Conservation (phyloP, 1,140 invertebrate species). For the Carcinoscorpius rotundicauda region DNA sequence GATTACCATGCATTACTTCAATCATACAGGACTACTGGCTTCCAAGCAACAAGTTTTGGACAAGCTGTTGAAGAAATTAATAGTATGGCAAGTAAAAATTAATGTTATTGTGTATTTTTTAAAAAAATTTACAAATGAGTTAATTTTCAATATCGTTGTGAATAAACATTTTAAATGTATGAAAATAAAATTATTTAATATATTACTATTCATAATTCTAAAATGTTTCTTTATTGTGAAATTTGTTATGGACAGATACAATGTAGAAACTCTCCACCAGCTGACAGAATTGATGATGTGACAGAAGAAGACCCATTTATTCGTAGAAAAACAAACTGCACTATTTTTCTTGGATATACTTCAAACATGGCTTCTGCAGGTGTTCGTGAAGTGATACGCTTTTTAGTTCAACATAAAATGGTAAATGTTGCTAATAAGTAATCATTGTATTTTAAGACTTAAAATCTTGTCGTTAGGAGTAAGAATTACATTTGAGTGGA, state of each 20-base stretch:
- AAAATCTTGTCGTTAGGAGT: no score
- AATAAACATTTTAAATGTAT: no score
- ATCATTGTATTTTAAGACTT: no score
- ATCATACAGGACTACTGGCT: constrained; percentile 69
- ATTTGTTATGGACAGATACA: constrained; percentile 17
- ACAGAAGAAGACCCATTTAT: constrained; percentile 64
- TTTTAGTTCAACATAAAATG: constrained; percentile 78
- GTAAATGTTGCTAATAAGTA: constrained; percentile 31
- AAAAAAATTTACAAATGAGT: constrained; percentile 5
- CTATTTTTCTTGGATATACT: constrained; percentile 95
- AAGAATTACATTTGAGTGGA: no score
- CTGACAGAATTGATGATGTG: constrained; percentile 39
- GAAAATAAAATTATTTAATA: no score
- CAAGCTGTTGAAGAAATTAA: constrained; percentile 80
- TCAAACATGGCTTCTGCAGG: constrained; percentile 96
- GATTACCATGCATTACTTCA: constrained; percentile 74
- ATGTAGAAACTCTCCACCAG: constrained; percentile 17
- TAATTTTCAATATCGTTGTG: no score
- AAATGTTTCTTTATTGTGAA: no score
- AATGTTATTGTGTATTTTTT: constrained; percentile 1
- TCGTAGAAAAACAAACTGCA: constrained; percentile 64
- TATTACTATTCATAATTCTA: no score
- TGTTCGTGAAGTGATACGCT: constrained; percentile 77
- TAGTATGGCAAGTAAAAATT: constrained; percentile 56
- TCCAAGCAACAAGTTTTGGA: constrained; percentile 94